Evolutionary conservation across 2,888 invertebrate genomes (phyloP).

Genomic region (Stenurella melanura): DNA sequence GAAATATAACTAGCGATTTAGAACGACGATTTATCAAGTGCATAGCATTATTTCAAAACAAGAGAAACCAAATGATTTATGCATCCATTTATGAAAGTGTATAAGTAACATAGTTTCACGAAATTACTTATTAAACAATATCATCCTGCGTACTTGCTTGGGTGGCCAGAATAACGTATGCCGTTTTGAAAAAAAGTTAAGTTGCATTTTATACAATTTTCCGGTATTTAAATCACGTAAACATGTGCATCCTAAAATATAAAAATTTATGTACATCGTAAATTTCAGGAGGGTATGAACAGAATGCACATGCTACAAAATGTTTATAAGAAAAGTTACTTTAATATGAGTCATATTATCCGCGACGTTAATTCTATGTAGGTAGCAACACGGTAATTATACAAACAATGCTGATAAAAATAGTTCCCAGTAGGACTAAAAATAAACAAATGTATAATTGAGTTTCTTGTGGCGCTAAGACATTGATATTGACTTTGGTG

Average conservation of each 20-base stretch:
- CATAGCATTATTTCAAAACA: not conserved
- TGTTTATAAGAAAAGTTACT: conserved; percentile 1
- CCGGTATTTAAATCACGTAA: not conserved
- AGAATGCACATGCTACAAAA: not conserved
- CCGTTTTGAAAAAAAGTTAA: not conserved
- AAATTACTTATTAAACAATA: not conserved
- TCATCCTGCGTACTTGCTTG: not conserved
- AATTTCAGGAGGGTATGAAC: not conserved
- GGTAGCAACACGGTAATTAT: conserved; percentile 14
- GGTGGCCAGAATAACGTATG: not conserved
- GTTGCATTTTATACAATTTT: not conserved
- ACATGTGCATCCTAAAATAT: not conserved
- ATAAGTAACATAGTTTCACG: not conserved
- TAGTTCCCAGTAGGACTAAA: conserved; percentile 2
- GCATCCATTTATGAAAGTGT: conserved; percentile 2
- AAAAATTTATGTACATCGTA: not conserved
- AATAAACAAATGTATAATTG: not conserved
- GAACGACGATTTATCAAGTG: not conserved
- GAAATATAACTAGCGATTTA: not conserved
- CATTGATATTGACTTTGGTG: conserved; percentile 20
- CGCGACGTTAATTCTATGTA: not conserved
- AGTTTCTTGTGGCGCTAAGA: conserved; percentile 2
- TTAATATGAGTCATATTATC: conserved; percentile 1
- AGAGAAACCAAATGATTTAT: not conserved
- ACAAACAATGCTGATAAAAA: conserved; percentile 25